Evolutionary conservation across 1,140 invertebrate species (phyloP).

Genomic region (Ceratina calcarata): DNA sequence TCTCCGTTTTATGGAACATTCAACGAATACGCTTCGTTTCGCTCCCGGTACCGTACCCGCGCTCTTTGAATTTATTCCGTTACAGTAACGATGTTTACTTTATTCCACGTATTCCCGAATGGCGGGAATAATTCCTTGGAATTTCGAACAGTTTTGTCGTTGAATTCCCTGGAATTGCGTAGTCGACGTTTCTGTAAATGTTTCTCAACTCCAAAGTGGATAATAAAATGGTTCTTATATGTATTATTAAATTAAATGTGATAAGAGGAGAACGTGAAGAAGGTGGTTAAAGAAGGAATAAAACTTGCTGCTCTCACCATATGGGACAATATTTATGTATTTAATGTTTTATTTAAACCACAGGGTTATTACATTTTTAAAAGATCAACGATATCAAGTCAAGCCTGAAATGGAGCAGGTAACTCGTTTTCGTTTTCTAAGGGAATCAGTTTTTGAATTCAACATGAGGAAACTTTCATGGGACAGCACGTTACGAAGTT

Average conservation of each 20-base stretch:
- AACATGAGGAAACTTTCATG: constrained; percentile 47
- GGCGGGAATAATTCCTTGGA: background rate
- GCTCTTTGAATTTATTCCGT: background rate
- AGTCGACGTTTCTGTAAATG: background rate
- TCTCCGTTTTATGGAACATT: constrained; percentile 28
- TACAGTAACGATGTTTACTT: constrained; percentile 3
- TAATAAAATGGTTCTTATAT: too few species aligned
- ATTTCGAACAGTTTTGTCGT: background rate
- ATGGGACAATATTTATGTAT: background rate
- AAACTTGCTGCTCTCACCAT: background rate
- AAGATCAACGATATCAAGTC: background rate
- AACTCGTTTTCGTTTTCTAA: too few species aligned
- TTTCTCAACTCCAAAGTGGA: background rate
- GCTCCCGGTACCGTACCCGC: background rate
- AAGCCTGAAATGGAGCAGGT: background rate
- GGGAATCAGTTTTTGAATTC: constrained; percentile 44
- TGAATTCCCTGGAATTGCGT: background rate
- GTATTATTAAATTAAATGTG: too few species aligned
- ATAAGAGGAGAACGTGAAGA: too few species aligned
- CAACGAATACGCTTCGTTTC: constrained; percentile 20
- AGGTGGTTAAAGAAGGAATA: background rate
- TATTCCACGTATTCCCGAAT: too few species aligned
- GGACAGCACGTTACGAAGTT: constrained; percentile 11
- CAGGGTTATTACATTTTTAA: background rate
- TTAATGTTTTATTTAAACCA: constrained; percentile 2